phyloP scores from a whole-genome alignment of 1,140 invertebrate species.

The Aphelenchoides fujianensis region DNA sequence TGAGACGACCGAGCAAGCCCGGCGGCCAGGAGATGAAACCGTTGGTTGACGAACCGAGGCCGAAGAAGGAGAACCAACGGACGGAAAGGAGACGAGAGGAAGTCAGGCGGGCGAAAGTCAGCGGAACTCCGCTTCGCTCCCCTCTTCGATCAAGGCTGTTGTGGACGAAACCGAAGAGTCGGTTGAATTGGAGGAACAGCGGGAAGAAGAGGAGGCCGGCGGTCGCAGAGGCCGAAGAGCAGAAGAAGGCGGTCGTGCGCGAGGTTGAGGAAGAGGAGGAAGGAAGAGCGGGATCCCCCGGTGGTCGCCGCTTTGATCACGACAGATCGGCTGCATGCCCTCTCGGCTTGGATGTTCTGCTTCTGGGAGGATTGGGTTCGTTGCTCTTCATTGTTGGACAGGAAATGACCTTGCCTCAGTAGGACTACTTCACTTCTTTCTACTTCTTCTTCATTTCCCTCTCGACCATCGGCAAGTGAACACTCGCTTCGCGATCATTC shows the following conservation, averaged over 20 bases:
- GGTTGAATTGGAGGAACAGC: constrained; percentile 13
- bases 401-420: too few species aligned
- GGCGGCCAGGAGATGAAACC: too few species aligned
- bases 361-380: constrained; percentile 68
- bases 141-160: not conserved
- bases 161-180: constrained; percentile 12
- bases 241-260: constrained; percentile 18
- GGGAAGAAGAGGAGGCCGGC: constrained; percentile 10
- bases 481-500: constrained; percentile 20
- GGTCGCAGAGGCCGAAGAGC: constrained; percentile 18
- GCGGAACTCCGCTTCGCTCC: not conserved
- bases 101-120: too few species aligned
- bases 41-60: not conserved
- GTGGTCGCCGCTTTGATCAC: constrained; percentile 37
- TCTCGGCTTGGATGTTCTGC: constrained; percentile 54
- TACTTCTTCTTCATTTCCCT: constrained; percentile 61
- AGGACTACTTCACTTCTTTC: constrained; percentile 58
- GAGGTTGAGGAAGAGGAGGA: constrained; percentile 32
- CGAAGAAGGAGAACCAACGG: not conserved
- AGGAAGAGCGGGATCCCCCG: constrained; percentile 39
- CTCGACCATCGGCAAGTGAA: constrained; percentile 63
- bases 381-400: constrained; percentile 47
- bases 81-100: not conserved
- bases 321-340: constrained; percentile 42
- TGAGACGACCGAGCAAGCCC: not conserved